Evolutionary conservation across 2,888 invertebrate genomes (phyloP), one percentile per base, ranked within the genome.

Genomic region (Dolomedes plantarius): DNA sequence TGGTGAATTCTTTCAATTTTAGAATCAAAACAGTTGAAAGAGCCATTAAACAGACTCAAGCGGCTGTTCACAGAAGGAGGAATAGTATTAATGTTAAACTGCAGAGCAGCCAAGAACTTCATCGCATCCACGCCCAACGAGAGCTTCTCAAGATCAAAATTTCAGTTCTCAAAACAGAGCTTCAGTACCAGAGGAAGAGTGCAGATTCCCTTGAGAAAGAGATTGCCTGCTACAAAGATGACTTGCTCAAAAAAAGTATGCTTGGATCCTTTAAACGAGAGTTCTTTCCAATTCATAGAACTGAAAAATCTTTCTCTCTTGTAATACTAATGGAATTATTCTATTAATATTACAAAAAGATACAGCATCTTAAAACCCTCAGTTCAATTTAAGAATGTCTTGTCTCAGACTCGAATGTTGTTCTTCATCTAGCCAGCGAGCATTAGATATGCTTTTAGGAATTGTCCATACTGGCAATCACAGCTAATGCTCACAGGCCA

Each of bases 181-280:
- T 91, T 3, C 80, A 89, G 13, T 90, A 90, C 89, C 90, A 91
- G 76, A 56, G 72, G 32, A 41, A 68, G 90, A 94, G 94, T 90
- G 92, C 94, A 88, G 89, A 92, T 93, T 89, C 92, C 95, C 88
- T 95, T 94, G 91, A 93, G 94, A 90, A 93, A 92, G 89, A 93
- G 94, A 88, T 92, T 93, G 56, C 92, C 93, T 77, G 90, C 95
- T 69, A 94, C 94, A 94, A 92, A 91, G 91, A 87, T 19, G 72
- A 65, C 9, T 65, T 76, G 36, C 16, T 67, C 7, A 74, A 64
- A 39, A 79, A 56, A 75, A 85, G 89, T 72, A 79, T 19, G 73
- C 75, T 23, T 36, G 46, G n/a, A n/a, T 31, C n/a, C n/a, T n/a
- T n/a, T n/a, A n/a, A n/a, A n/a, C n/a, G n/a, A n/a, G n/a, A n/a